These are phyloP conservation scores for Sprattus sprattus DNA, from an alignment of 2,113 vertebrate genomes.

Conservation along the genomic window DNA sequence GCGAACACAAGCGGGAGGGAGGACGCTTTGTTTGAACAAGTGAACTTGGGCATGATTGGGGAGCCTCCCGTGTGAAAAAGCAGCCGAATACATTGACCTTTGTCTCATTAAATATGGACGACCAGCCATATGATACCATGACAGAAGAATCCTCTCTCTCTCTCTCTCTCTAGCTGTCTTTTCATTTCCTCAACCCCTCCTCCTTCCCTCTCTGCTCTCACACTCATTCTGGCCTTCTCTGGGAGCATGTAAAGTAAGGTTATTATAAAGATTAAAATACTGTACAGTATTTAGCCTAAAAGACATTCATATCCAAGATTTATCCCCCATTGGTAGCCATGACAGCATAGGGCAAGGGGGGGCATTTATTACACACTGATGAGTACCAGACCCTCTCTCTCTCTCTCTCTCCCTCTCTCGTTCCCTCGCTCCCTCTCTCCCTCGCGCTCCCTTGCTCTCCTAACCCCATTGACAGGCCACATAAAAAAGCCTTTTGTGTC, in stretches of 20 bases:
- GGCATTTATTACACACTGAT: constrained; percentile 64
- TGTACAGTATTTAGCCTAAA: constrained; percentile 36
- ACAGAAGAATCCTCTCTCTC: constrained; percentile 59
- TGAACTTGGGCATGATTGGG: constrained; percentile 90
- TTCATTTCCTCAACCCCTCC: background rate
- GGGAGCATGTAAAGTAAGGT: constrained; percentile 51
- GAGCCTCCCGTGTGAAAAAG: constrained; percentile 84
- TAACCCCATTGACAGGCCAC: constrained; percentile 80
- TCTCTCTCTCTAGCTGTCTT: constrained; percentile 31
- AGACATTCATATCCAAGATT: constrained; percentile 42
- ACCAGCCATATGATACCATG: constrained; percentile 79
- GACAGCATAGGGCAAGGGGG: constrained; percentile 31
- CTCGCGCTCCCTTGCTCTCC: constrained; percentile 65
- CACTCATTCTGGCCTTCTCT: constrained; percentile 35
- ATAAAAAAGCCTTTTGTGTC: constrained; percentile 82
- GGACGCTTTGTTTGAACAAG: constrained; percentile 72
- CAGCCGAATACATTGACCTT: constrained; percentile 91
- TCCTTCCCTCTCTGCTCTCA: constrained; percentile 32
- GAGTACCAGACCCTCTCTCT: constrained; percentile 54
- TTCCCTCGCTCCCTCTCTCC: constrained; percentile 50
- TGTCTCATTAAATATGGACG: constrained; percentile 89
- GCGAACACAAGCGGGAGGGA: constrained; percentile 45
- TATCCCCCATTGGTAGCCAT: constrained; percentile 21
- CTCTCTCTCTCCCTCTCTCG: constrained; percentile 35
- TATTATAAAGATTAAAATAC: constrained; percentile 36